Evolutionary conservation across 2,888 invertebrate genomes (phyloP).

Genomic region (Scaptomyza cyrtandrae): DNA sequence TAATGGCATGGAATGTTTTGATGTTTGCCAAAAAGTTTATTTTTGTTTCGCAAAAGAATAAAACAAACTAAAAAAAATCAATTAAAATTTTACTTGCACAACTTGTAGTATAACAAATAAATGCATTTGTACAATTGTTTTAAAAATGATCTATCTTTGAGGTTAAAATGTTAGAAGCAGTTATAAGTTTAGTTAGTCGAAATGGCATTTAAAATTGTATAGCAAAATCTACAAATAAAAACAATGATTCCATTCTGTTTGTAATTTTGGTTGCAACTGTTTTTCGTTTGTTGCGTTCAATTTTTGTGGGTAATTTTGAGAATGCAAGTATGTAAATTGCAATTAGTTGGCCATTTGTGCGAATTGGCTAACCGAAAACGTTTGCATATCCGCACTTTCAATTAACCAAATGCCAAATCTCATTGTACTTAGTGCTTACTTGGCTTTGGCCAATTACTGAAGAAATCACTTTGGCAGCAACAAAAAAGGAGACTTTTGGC

Average conservation of each 20-base stretch:
- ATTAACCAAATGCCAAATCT: conserved; percentile 48
- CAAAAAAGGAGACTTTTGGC: conserved; percentile 48
- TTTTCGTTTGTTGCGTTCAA: conserved; percentile 21
- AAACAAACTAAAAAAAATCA: background rate
- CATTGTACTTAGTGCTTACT: conserved; percentile 27
- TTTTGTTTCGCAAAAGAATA: conserved; percentile 7
- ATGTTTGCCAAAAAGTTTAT: conserved; percentile 58
- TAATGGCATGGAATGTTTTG: conserved; percentile 77
- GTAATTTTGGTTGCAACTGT: conserved; percentile 37
- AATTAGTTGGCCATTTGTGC: conserved; percentile 47
- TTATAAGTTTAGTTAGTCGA: background rate
- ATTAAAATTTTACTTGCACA: conserved; percentile 1
- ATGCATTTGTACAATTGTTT: conserved; percentile 5
- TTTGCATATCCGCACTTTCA: conserved; percentile 58
- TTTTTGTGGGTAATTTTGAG: conserved; percentile 12
- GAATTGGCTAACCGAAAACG: conserved; percentile 31
- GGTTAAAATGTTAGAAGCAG: background rate
- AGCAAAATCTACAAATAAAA: background rate
- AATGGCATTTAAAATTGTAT: background rate
- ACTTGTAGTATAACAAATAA: conserved; percentile 18
- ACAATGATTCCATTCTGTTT: background rate
- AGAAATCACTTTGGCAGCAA: conserved; percentile 49
- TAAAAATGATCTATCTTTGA: background rate
- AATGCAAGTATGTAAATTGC: conserved; percentile 48
- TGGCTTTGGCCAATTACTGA: conserved; percentile 52